Base-by-base conservation (phyloP, 2,113 vertebrate species). In the Hippocampus mohnikei region DNA sequence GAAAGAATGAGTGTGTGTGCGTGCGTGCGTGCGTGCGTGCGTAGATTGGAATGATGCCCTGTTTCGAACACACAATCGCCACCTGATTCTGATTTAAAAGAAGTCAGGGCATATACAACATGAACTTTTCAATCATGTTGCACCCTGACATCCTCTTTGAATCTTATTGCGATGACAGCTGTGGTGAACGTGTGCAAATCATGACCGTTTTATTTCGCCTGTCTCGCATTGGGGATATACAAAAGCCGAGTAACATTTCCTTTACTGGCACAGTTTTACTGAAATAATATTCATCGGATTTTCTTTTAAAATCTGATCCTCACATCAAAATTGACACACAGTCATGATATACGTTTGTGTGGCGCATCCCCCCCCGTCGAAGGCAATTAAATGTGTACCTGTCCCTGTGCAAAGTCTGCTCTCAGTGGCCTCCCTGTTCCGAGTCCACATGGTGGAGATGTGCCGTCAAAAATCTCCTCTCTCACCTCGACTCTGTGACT, bases 401-500 rank as follows among this genome's bases (percentile, higher is more conserved):
- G n/a, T 12, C 16, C 18, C 33, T 18, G 15, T 10, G 7, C 23
- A 66, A 20, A 46, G 8, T 1, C 29, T 0, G 33, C 10, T 1
- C 71, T 66, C 69, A 8, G 71, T 13, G 67, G 70, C 27, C 59
- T 48, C 65, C 81, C 66, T 16, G 53, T 81, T 44, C 77, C 61
- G 52, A 66, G 88, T 88, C 94, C 93, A 94, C 94, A 92, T 90
- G 93, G 93, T 93, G 92, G 92, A 90, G 88, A 68, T 92, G 80
- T 93, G 87, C 90, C 71, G 81, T 92, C 89, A 85, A 69, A 88
- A 93, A 93, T 77, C 76, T 80, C 56, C 66, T 69, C 68, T 23
- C 74, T 73, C 76, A 59, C 76, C 76, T 71, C 8, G 3, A 63
- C 70, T 67, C 72, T 73, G 62, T 37, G 41, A 48, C 81, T 80